A percentile compares a stretch with the other conserved stretches of the same genome.
Conservation (phyloP, 2,888 invertebrate genomes). For the Aphidoletes aphidimyza region DNA sequence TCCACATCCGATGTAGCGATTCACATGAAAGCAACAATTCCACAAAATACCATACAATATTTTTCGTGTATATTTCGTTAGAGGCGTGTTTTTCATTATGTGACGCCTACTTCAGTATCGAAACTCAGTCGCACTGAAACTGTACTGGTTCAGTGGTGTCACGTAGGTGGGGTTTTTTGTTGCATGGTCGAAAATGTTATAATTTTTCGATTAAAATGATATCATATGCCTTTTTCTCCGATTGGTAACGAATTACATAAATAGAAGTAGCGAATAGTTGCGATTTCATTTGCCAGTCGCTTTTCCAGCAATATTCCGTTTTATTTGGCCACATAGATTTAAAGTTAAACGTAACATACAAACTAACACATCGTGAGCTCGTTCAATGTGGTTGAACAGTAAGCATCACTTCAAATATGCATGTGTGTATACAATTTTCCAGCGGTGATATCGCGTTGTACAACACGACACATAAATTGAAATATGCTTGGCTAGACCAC, state of each 20-base stretch:
- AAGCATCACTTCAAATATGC: too few relatives aligned
- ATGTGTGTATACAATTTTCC: too few relatives aligned
- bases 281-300: background rate
- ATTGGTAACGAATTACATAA: background rate
- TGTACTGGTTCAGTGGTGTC: background rate
- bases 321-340: background rate
- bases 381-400: too few relatives aligned
- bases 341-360: too few relatives aligned
- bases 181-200: background rate
- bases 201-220: background rate
- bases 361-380: too few relatives aligned
- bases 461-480: too few relatives aligned
- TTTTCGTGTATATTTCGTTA: background rate
- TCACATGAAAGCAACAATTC: background rate
- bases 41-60: background rate
- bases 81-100: conserved; percentile 27
- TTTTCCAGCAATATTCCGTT: background rate
- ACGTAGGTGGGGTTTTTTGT: conserved; percentile 14
- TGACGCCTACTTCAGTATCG: conserved; percentile 9
- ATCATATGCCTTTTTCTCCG: background rate
- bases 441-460: too few relatives aligned
- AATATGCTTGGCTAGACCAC: too few relatives aligned
- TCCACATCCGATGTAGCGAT: background rate
- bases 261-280: conserved; percentile 19
- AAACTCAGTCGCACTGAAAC: background rate